These are phyloP conservation scores for Misgurnus mizolepis DNA, from an alignment of 2,113 vertebrate species.

Conservation along the genomic window DNA sequence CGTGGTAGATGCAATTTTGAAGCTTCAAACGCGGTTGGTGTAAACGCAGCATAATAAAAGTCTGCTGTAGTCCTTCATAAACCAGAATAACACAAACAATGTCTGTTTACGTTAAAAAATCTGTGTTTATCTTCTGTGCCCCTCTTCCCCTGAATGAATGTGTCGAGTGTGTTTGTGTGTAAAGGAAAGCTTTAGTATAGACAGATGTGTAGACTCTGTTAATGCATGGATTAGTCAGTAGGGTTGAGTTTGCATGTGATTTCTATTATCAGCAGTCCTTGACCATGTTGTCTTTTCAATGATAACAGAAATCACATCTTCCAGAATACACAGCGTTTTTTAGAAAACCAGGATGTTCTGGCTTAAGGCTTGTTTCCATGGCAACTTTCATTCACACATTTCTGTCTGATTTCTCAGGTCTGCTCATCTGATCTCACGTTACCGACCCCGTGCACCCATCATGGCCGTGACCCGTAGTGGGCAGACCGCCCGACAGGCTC, in stretches of 20 bases:
- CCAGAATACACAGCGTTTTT: background rate
- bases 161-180: conserved; percentile 5
- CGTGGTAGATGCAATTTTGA: too few relatives aligned
- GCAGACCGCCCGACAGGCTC: conserved; percentile 93
- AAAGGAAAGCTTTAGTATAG: background rate
- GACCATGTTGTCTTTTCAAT: background rate
- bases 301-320: background rate
- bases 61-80: too few relatives aligned
- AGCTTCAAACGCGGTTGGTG: too few relatives aligned
- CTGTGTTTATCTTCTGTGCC: background rate
- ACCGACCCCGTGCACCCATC: conserved; percentile 94
- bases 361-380: background rate
- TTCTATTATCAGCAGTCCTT: background rate
- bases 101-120: too few relatives aligned
- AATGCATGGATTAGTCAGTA: background rate
- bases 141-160: background rate
- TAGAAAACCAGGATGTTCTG: background rate
- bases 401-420: conserved; percentile 75
- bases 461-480: conserved; percentile 89
- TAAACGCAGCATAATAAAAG: too few relatives aligned
- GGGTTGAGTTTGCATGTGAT: background rate
- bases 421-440: conserved; percentile 92
- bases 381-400: background rate
- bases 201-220: background rate
- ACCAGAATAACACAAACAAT: too few relatives aligned